A percentile compares a stretch with the other conserved stretches of the same genome.
Evolutionary conservation across 1,140 invertebrate genomes (phyloP).

Genomic region (Hirudo medicinalis): DNA sequence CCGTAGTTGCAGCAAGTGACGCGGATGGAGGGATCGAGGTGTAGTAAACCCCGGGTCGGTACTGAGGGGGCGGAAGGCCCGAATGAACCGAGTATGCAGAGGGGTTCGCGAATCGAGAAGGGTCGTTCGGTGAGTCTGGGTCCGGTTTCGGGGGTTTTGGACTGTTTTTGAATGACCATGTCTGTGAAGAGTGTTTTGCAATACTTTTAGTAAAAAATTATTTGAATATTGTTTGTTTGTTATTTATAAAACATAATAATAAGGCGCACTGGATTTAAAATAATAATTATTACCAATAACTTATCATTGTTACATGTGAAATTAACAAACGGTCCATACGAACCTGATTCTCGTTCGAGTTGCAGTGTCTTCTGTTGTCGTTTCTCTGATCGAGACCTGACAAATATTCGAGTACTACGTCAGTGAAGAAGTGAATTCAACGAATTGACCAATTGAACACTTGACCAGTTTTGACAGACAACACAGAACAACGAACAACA

Average conservation of each 20-base stretch:
- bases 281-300: no score
- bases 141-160: constrained; percentile 8
- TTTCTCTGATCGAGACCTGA: no score
- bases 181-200: no score
- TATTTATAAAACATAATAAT: no score
- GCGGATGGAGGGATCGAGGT: neutral
- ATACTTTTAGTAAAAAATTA: no score
- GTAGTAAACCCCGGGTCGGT: neutral
- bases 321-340: no score
- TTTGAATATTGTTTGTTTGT: no score
- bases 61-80: neutral
- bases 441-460: no score
- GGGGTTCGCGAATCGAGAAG: neutral
- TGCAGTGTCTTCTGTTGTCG: constrained; percentile 11
- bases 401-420: no score
- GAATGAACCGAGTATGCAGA: neutral
- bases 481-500: neutral
- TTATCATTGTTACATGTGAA: no score
- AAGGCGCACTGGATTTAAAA: no score
- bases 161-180: constrained; percentile 5
- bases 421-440: no score
- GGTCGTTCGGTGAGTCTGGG: neutral
- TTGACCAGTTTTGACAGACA: neutral
- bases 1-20: neutral
- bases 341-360: neutral